A percentile compares a stretch with the other conserved stretches of the same genome.
Conservation (phyloP, 1,140 invertebrate genomes). For the Drosophila lowei region DNA sequence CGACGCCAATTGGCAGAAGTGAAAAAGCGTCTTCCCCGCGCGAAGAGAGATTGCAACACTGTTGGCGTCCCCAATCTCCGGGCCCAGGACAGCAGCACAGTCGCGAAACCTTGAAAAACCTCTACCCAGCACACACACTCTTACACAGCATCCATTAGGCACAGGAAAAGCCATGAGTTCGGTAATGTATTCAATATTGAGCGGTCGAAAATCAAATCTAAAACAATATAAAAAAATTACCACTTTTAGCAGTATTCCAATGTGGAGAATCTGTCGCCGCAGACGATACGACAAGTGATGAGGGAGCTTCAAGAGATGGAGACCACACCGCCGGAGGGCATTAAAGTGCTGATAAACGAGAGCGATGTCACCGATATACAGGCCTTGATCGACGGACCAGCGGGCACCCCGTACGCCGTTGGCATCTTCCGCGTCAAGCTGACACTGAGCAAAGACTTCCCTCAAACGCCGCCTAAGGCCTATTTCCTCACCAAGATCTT, state of each 20-base stretch:
- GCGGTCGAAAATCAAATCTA: too few species aligned
- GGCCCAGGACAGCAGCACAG: constrained; percentile 26
- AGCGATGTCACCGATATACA: constrained; percentile 96
- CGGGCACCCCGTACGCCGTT: constrained; percentile 93
- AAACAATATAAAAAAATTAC: too few species aligned
- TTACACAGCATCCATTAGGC: constrained; percentile 15
- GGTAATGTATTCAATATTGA: constrained; percentile 61
- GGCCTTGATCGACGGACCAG: constrained; percentile 94
- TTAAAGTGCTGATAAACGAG: constrained; percentile 93
- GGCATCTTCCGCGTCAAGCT: constrained; percentile 95
- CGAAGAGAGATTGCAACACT: constrained; percentile 59
- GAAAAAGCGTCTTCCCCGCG: constrained; percentile 16
- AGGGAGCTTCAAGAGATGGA: constrained; percentile 92
- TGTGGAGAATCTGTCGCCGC: constrained; percentile 96
- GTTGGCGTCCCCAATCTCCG: constrained; percentile 25
- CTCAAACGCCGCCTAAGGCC: constrained; percentile 95
- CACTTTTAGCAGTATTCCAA: constrained; percentile 88
- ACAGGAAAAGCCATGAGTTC: constrained; percentile 59
- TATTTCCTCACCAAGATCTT: constrained; percentile 98
- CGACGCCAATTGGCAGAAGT: constrained; percentile 13
- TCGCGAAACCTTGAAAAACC: constrained; percentile 31
- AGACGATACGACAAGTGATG: constrained; percentile 92
- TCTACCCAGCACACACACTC: constrained; percentile 2
- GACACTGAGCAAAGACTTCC: constrained; percentile 96
- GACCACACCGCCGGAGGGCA: constrained; percentile 92